phyloP scores from a whole-genome alignment of 1,140 invertebrate species.

The Bombus affinis region DNA sequence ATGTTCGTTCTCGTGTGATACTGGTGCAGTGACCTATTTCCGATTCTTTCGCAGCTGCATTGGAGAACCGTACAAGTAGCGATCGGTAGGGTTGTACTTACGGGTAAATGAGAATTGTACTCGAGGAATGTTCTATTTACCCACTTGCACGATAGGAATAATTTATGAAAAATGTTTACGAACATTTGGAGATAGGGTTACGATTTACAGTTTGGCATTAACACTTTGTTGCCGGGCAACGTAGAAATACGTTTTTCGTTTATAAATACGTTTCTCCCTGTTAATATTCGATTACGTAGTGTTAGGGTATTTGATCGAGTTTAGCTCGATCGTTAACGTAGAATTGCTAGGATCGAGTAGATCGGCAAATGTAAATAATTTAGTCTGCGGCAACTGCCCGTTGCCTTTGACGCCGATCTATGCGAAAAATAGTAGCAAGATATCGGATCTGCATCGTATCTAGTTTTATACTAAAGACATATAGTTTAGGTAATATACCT shows the following conservation, averaged over 20 bases:
- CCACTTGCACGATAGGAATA: background rate
- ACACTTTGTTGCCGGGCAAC: no score
- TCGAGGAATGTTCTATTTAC: background rate
- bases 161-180: background rate
- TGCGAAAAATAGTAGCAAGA: no score
- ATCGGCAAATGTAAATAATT: background rate
- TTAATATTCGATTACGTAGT: background rate
- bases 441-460: no score
- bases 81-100: slow-evolving; percentile 19
- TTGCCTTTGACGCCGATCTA: no score
- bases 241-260: no score
- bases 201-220: background rate
- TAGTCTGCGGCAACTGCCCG: background rate
- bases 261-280: no score
- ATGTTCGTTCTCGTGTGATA: background rate
- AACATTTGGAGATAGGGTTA: background rate
- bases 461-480: background rate
- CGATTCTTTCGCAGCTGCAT: no score
- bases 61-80: background rate
- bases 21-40: background rate
- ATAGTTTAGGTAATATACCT: no score
- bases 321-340: background rate
- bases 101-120: background rate
- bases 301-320: background rate
- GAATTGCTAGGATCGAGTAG: background rate